phyloP scores from a whole-genome alignment of 2,888 invertebrate species.

The Euplagia quadripunctaria region DNA sequence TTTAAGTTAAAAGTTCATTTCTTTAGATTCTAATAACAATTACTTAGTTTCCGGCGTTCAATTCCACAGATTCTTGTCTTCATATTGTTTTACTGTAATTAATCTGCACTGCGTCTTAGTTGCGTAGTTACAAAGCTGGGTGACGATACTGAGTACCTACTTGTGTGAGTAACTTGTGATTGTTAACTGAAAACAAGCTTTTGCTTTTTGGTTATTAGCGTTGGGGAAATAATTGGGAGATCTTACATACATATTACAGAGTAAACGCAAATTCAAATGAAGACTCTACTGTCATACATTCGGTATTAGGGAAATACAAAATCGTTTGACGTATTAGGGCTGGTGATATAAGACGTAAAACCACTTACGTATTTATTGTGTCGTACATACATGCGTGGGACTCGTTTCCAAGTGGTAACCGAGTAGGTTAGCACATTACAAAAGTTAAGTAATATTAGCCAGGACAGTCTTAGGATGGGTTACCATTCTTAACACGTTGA shows the following conservation, averaged over 20 bases:
- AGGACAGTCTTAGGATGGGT: too few relatives aligned
- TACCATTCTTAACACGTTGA: too few relatives aligned
- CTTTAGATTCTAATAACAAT: too few relatives aligned
- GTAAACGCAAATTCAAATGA: neutral
- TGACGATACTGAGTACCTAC: conserved; percentile 33
- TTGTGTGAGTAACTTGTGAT: conserved; percentile 17
- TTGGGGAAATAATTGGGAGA: neutral
- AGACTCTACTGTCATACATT: neutral
- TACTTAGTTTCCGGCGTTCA: too few relatives aligned
- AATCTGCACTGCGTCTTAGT: neutral
- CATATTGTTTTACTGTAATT: conserved; percentile 17
- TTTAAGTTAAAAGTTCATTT: too few relatives aligned
- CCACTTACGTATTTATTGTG: neutral
- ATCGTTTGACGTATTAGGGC: neutral
- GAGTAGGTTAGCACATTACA: too few relatives aligned
- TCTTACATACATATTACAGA: neutral
- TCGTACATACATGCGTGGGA: too few relatives aligned
- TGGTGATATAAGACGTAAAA: neutral
- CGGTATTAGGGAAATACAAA: neutral
- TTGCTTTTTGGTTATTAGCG: conserved; percentile 26
- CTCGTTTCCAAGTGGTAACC: too few relatives aligned
- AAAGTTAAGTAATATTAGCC: too few relatives aligned
- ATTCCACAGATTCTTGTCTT: too few relatives aligned
- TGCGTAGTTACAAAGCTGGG: conserved; percentile 28
- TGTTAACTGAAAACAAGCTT: conserved; percentile 33